Percentiles rank a stretch among this genome's conserved stretches.
Evolutionary conservation across 2,888 invertebrate genomes (phyloP).

Genomic region (Philereme transversata): DNA sequence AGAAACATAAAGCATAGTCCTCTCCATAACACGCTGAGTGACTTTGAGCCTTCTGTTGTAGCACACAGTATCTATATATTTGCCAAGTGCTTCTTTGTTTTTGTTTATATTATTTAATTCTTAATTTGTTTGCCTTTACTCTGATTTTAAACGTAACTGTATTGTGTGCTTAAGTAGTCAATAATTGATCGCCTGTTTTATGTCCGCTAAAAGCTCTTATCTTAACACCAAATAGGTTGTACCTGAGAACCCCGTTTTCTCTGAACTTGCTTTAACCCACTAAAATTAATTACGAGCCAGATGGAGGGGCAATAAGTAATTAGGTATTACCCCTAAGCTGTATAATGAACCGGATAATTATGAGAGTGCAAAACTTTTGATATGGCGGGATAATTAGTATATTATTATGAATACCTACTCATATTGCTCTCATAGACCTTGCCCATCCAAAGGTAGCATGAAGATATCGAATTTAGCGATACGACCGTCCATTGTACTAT

Average conservation of each 20-base stretch:
- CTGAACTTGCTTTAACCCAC: constrained; percentile 23
- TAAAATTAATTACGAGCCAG: constrained; percentile 51
- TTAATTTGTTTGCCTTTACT: neutral
- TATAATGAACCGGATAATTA: constrained; percentile 24
- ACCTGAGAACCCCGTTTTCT: constrained; percentile 14
- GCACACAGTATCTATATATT: too few relatives aligned
- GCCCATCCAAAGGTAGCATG: too few relatives aligned
- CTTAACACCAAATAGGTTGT: neutral
- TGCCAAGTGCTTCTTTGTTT: too few relatives aligned
- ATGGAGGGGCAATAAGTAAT: constrained; percentile 49
- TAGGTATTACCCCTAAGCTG: constrained; percentile 43
- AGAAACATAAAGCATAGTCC: too few relatives aligned
- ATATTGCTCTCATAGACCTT: too few relatives aligned
- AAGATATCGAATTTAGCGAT: too few relatives aligned
- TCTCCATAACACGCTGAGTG: too few relatives aligned
- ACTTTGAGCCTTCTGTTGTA: too few relatives aligned
- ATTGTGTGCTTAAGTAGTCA: neutral
- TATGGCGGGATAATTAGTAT: too few relatives aligned
- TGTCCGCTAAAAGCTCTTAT: neutral
- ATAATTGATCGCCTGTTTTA: neutral
- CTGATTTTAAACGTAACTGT: neutral
- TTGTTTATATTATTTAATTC: neutral
- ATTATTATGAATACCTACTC: too few relatives aligned
- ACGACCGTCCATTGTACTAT: too few relatives aligned
- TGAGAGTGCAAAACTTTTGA: too few relatives aligned